These are phyloP conservation scores for Pseudococcus jackbeardsleyi DNA, from an alignment of 2,888 invertebrate species.

Conservation along the genomic window DNA sequence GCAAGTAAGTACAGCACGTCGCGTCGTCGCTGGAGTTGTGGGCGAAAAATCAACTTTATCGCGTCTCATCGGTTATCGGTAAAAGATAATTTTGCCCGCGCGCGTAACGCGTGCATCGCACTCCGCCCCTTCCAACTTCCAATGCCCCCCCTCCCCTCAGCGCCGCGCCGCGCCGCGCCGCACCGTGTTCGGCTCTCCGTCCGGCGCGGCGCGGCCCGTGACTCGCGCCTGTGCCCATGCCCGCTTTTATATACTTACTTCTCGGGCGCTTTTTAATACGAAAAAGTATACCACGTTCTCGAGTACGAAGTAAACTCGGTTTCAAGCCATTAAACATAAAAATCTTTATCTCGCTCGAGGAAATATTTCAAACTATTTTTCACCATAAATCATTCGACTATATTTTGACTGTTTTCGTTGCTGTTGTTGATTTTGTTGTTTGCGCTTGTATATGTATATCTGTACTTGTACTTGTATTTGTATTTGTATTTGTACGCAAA, in stretches of 20 bases:
- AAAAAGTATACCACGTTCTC: constrained; percentile 24
- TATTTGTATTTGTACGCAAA: no score
- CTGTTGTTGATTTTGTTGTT: not conserved
- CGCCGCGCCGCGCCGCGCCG: not conserved
- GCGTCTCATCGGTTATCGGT: constrained; percentile 32
- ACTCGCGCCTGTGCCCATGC: not conserved
- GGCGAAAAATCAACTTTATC: constrained; percentile 31
- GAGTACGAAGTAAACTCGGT: constrained; percentile 31
- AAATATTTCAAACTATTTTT: constrained; percentile 45
- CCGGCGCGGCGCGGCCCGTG: no score
- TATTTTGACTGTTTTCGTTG: constrained; percentile 30
- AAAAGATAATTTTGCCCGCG: constrained; percentile 26
- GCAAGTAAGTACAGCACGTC: not conserved
- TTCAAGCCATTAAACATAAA: constrained; percentile 49
- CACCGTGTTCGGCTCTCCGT: no score
- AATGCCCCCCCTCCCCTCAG: no score
- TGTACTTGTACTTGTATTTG: no score
- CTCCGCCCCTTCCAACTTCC: not conserved
- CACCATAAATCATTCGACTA: constrained; percentile 43
- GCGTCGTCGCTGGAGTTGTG: not conserved
- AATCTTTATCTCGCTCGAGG: constrained; percentile 38
- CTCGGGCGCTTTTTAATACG: constrained; percentile 23
- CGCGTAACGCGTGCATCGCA: not conserved
- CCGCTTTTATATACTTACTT: not conserved
- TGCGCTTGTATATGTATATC: not conserved